phyloP scores from a whole-genome alignment of 2,797 vertebrate genomes.

The Strix occidentalis region DNA sequence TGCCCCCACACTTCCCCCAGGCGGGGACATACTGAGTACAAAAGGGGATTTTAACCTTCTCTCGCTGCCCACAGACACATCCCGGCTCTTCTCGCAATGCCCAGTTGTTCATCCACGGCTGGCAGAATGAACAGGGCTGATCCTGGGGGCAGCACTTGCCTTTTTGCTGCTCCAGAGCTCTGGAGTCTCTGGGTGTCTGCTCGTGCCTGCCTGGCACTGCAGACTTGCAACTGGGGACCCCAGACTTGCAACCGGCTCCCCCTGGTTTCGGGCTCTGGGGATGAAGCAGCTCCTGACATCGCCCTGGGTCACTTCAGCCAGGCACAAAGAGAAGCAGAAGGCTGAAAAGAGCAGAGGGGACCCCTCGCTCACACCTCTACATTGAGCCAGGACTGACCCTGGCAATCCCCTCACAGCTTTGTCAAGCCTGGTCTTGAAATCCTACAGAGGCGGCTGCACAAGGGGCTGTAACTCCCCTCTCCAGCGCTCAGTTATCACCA shows the following conservation, averaged over 20 bases:
- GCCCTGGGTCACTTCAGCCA: not conserved
- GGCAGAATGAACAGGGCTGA: not conserved
- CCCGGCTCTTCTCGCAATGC: not conserved
- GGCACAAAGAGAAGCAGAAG: not conserved
- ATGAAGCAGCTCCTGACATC: rapidly evolving
- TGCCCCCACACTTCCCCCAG: rapidly evolving
- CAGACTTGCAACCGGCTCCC: not conserved
- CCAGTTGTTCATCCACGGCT: rapidly evolving
- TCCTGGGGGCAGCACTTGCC: not conserved
- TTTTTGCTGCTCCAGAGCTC: not conserved
- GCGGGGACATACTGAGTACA: rapidly evolving
- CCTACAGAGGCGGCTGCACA: not conserved
- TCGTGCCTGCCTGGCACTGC: no score
- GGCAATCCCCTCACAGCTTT: rapidly evolving
- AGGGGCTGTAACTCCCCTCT: not conserved
- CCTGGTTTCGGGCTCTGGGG: not conserved
- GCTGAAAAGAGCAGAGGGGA: not conserved
- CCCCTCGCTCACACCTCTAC: not conserved
- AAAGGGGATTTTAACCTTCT: not conserved
- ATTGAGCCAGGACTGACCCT: not conserved
- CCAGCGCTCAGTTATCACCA: not conserved
- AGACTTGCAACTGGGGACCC: not conserved
- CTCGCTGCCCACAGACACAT: not conserved
- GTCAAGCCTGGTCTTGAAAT: not conserved
- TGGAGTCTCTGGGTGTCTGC: not conserved